phyloP scores from a whole-genome alignment of 2,797 vertebrate genomes.

The Phrynocephalus vlangalii region DNA sequence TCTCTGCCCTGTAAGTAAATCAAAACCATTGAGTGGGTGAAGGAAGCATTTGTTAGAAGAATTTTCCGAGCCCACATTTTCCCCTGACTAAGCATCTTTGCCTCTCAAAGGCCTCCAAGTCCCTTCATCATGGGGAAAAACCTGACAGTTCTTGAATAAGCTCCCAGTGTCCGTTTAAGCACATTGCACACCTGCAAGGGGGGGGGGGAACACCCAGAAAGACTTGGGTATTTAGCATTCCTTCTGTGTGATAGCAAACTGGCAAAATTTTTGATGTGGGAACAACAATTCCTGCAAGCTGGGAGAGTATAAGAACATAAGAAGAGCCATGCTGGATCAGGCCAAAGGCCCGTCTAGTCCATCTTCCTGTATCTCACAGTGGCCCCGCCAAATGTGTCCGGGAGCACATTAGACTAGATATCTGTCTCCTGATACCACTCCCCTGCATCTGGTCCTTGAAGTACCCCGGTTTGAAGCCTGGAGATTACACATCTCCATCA shows the following conservation, averaged over 20 bases:
- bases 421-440: too few relatives aligned
- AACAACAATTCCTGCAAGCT: not conserved
- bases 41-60: conserved; percentile 37
- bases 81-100: conserved; percentile 41
- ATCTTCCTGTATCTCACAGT: too few relatives aligned
- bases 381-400: too few relatives aligned
- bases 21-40: not conserved
- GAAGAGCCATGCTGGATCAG: too few relatives aligned
- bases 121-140: conserved; percentile 35
- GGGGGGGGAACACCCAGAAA: conserved; percentile 55
- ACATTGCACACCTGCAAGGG: conserved; percentile 58
- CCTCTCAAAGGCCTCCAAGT: conserved; percentile 39
- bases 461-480: too few relatives aligned
- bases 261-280: not conserved
- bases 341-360: too few relatives aligned
- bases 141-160: conserved; percentile 56
- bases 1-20: conserved; percentile 45
- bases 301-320: too few relatives aligned
- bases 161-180: conserved; percentile 53
- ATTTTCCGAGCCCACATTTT: conserved; percentile 40
- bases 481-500: too few relatives aligned
- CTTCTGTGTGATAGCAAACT: conserved; percentile 54
- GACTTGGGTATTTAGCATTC: conserved; percentile 26
- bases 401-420: too few relatives aligned
- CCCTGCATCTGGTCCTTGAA: too few relatives aligned